These are phyloP conservation scores for Solen grandis DNA, from an alignment of 1,140 invertebrate species.

Conservation along the genomic window DNA sequence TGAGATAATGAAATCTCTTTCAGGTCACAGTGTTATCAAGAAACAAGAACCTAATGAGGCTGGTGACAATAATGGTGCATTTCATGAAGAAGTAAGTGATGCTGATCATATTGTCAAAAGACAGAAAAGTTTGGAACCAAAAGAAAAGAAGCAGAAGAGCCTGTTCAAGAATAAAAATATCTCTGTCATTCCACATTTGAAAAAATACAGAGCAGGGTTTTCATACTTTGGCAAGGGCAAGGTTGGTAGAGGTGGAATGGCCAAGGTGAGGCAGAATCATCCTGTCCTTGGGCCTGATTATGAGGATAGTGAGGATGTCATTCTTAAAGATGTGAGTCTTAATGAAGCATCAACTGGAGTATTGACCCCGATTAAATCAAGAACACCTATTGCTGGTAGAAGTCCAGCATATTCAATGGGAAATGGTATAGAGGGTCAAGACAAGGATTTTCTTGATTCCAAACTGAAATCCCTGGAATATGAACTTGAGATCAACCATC, in stretches of 20 bases:
- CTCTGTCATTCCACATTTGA: constrained; percentile 31
- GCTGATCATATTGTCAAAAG: no score
- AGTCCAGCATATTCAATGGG: constrained; percentile 51
- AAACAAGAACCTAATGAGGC: not conserved
- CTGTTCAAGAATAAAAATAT: constrained; percentile 26
- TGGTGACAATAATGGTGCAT: not conserved
- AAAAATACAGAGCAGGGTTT: constrained; percentile 46
- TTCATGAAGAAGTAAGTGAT: no score
- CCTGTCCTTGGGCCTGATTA: constrained; percentile 55
- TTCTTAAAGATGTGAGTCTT: constrained; percentile 66
- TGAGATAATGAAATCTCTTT: no score
- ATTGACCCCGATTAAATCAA: constrained; percentile 60
- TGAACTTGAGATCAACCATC: constrained; percentile 50
- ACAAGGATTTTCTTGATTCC: constrained; percentile 16
- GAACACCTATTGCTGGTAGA: constrained; percentile 63
- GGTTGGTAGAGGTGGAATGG: constrained; percentile 11
- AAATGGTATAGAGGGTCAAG: constrained; percentile 20
- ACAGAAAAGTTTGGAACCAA: not conserved
- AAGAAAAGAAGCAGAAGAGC: constrained; percentile 5
- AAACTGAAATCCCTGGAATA: constrained; percentile 22
- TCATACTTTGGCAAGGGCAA: constrained; percentile 49
- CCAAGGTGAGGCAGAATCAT: constrained; percentile 23
- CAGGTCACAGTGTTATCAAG: no score
- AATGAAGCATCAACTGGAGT: constrained; percentile 61
- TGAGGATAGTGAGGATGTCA: constrained; percentile 58